phyloP scores from a whole-genome alignment of 2,888 invertebrate species.

The Pachymerium ferrugineum region DNA sequence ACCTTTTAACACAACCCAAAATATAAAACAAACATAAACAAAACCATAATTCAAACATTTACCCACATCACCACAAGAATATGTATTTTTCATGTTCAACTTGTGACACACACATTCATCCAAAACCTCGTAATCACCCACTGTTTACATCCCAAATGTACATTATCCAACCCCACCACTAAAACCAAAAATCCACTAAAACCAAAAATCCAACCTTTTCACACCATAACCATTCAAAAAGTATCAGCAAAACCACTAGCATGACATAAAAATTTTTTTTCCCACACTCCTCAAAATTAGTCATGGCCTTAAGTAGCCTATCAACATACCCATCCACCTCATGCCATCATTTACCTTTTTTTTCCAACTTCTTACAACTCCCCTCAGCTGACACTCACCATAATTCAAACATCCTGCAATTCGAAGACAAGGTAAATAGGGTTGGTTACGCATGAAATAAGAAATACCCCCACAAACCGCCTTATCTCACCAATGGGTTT shows the following conservation, averaged over 20 bases:
- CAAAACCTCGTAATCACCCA: too few species aligned
- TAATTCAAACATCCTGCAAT: not conserved
- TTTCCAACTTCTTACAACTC: not conserved
- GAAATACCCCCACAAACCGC: not conserved
- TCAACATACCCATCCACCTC: not conserved
- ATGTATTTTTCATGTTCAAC: too few species aligned
- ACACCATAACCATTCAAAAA: too few species aligned
- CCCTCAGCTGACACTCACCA: not conserved
- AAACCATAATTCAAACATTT: too few species aligned
- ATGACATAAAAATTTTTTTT: not conserved
- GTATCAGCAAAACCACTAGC: not conserved
- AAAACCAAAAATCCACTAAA: too few species aligned
- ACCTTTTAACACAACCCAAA: too few species aligned
- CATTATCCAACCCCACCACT: too few species aligned
- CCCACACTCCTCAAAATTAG: not conserved
- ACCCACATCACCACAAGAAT: too few species aligned
- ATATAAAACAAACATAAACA: too few species aligned
- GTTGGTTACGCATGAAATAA: not conserved
- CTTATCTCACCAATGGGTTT: not conserved
- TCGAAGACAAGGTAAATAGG: not conserved
- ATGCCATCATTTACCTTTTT: not conserved
- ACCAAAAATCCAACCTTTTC: too few species aligned
- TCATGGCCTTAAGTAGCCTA: not conserved
- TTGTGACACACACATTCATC: too few species aligned
- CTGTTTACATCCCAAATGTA: too few species aligned